Base-by-base conservation (phyloP, 2,888 invertebrate species). In the Congeria kusceri region DNA sequence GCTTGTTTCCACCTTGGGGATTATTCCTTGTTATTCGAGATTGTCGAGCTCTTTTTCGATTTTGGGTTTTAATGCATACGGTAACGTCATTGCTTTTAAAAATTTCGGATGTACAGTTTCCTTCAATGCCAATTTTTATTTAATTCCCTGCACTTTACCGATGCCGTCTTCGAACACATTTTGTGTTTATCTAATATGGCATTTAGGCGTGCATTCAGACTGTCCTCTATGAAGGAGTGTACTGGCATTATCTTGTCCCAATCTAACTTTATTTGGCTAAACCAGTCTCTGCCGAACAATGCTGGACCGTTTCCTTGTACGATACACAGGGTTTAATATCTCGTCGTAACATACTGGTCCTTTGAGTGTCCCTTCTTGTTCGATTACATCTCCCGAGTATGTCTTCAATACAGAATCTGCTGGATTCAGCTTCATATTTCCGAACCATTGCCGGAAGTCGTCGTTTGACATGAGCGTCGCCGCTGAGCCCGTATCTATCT, bases 11-110 rank as follows among this genome's bases (percentile, higher is more conserved):
- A 61, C 65, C 20, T 66, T 70, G 0, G 23, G 18, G n/a, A 74
- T 20, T 13, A 72, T 66, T 1, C 70, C 69, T n/a, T 64, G 27
- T 57, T 59, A 27, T 58, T 59, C 46, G 13, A 68, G 53, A 18
- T 20, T 39, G 23, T 62, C 59, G 0, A 66, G 18, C 57, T 77
- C 77, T 49, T 67, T 29, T 20, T 77, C 71, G 13, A 66, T 68
- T 53, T 71, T 77, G n/a, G 77, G 66, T 27, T 67, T 64, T 9
- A 82, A 7, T 1, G 77, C 57, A 58, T 76, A 86, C 18, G 82
- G 82, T 18, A 86, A 80, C 25, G 83, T 57, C 56, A 82, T 67
- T 15, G 86, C 83, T 46, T 87, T 87, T n/a, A 67, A 57, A 53
- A 83, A 87, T 59, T 72, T 78, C 11, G 80, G 82, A 9, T 29